Base-by-base conservation (phyloP, 1,140 invertebrate genomes). In the Mactra quadrangularis region DNA sequence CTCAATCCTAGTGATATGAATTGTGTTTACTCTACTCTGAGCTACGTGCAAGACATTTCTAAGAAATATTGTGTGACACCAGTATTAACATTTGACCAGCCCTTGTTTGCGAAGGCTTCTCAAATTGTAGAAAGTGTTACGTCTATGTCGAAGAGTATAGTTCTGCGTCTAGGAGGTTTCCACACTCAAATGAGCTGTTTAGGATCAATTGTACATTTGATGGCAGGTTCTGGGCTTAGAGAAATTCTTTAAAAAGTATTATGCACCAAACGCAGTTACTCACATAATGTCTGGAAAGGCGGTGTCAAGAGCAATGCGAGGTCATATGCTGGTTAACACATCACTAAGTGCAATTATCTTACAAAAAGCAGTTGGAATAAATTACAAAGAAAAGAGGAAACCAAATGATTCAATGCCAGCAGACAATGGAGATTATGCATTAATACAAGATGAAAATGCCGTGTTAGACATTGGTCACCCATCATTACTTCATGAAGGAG, bases 251-350 rank as follows among this genome's bases (percentile, higher is more conserved):
- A 88, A 33, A 29, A 38, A 27, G 57, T 87, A 0, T n/a, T 88
- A 77, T 86, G 83, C 77, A 35, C 33, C 75, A 72, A 83, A 86
- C 62, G 88, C 85, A 52, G 86, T 89, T 55, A 85, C 88, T 2
- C 90, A 92, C 85, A 91, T 91, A 83, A 60, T 94, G 50, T 78
- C 57, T 66, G 82, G 60, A 19, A 70, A 76, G 59, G 52, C 72
- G 33, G 60, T 78, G 9, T 19, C 33, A 22, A 57, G 64, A 45
- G 75, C 82, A 25, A 47, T 84, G 7, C 33, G 71, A 35, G 82
- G 59, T 19, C 41, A 60, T 76, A 50, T 52, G 15, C 31, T 59
- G 0, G 71, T 75, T 19, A 3, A 27, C 25, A 35, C 7, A 33
- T 27, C 22, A 7, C 19, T 75, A 29, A 47, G 22, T 50, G 29